These are phyloP conservation scores for Probosciger aterrimus DNA, from an alignment of 2,113 vertebrate genomes.

Conservation along the genomic window DNA sequence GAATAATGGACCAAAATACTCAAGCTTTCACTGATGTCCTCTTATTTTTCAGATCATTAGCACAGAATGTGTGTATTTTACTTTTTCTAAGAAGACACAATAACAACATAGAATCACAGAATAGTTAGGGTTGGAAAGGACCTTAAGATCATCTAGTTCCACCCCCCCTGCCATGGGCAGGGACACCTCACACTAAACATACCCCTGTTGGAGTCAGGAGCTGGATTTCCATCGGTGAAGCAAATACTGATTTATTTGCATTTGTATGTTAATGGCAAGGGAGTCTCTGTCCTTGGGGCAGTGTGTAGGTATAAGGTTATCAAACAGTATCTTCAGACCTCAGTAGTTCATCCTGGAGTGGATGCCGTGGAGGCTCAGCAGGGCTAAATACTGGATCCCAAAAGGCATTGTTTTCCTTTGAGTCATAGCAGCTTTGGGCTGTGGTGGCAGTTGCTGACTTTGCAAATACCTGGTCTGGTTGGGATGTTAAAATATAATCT, in stretches of 20 bases:
- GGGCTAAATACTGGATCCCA: background rate
- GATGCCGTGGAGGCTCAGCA: background rate
- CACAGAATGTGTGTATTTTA: background rate
- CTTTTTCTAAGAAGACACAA: background rate
- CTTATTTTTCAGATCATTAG: background rate
- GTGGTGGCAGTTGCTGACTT: background rate
- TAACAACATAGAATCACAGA: background rate
- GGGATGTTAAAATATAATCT: background rate
- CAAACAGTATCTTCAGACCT: background rate
- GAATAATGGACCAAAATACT: background rate
- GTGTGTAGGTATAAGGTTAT: background rate
- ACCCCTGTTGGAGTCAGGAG: background rate
- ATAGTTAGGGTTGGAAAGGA: too few species aligned
- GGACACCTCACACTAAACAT: too few species aligned
- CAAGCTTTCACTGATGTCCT: background rate
- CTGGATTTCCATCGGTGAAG: background rate
- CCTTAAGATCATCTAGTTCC: too few species aligned
- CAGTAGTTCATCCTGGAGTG: background rate
- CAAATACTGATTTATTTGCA: background rate
- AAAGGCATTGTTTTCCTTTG: background rate
- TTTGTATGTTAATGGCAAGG: background rate
- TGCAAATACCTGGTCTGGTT: background rate
- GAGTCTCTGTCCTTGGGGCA: background rate
- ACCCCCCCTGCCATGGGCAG: too few species aligned
- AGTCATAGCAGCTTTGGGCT: background rate